A percentile compares a stretch with the other conserved stretches of the same genome.
These are phyloP conservation scores for Antennarius maculatus DNA, from an alignment of 2,797 vertebrate species.

Conservation along the genomic window DNA sequence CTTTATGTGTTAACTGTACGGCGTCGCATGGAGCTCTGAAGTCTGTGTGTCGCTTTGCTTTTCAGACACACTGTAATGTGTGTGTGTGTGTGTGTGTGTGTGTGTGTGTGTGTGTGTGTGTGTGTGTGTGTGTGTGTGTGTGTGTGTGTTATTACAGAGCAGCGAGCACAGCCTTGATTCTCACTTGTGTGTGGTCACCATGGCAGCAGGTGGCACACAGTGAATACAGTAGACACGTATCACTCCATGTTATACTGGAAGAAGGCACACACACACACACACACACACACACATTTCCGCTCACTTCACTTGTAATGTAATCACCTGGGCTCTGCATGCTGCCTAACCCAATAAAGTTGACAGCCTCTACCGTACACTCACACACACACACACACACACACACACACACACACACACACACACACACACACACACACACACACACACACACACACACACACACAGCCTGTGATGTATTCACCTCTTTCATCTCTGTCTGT, in stretches of 20 bases:
- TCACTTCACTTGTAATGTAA: conserved; percentile 71
- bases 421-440: conserved; percentile 5
- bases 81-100: not conserved
- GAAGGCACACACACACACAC: not conserved
- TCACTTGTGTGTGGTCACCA: conserved; percentile 36
- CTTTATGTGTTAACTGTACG: conserved; percentile 32
- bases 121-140: conserved; percentile 22
- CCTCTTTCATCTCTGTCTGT: conserved; percentile 39
- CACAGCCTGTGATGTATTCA: conserved; percentile 54
- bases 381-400: conserved; percentile 23
- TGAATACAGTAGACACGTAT: not conserved
- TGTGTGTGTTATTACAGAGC: conserved; percentile 3
- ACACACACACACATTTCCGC: conserved; percentile 58
- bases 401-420: not conserved
- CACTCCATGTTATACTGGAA: no score
- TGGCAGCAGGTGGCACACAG: conserved; percentile 29
- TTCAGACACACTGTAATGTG: conserved; percentile 21
- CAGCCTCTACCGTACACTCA: conserved; percentile 48
- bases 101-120: conserved; percentile 16
- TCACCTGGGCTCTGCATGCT: conserved; percentile 71
- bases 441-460: conserved; percentile 50
- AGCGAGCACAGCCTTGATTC: conserved; percentile 45
- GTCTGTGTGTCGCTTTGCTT: conserved; percentile 33
- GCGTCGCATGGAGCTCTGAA: conserved; percentile 22
- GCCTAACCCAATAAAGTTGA: conserved; percentile 74